phyloP scores from a whole-genome alignment of 2,113 vertebrate species.

The Perca flavescens region DNA sequence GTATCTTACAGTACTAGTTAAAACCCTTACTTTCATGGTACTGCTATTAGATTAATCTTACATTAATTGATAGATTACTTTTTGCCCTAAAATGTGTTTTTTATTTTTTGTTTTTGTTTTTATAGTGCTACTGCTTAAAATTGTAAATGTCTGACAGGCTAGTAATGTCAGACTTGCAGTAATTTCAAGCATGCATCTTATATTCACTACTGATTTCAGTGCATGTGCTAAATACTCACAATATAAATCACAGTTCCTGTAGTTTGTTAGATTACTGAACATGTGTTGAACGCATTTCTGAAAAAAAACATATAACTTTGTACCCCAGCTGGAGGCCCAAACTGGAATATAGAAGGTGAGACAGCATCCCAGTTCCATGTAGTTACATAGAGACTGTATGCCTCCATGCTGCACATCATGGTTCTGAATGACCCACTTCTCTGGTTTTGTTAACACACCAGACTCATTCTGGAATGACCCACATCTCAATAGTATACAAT shows the following conservation, averaged over 20 bases:
- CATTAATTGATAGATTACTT: slow-evolving; percentile 20
- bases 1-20: slow-evolving; percentile 73
- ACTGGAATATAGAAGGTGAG: slow-evolving; percentile 90
- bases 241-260: slow-evolving; percentile 55
- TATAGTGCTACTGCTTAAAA: slow-evolving; percentile 56
- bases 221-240: slow-evolving; percentile 72
- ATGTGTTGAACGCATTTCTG: slow-evolving; percentile 71
- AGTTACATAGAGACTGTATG: slow-evolving; percentile 77
- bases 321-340: slow-evolving; percentile 87
- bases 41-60: slow-evolving; percentile 24
- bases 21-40: slow-evolving; percentile 35
- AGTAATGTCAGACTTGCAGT: slow-evolving; percentile 47
- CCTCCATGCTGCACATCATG: slow-evolving; percentile 82
- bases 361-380: slow-evolving; percentile 78
- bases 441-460: slow-evolving; percentile 70
- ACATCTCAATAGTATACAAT: slow-evolving; percentile 60
- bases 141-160: slow-evolving; percentile 48
- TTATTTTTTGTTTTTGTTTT: slow-evolving; percentile 27
- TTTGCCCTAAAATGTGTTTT: slow-evolving; percentile 39
- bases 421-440: slow-evolving; percentile 77
- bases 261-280: slow-evolving; percentile 56
- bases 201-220: slow-evolving; percentile 64
- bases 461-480: slow-evolving; percentile 79
- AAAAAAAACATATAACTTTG: slow-evolving; percentile 82
- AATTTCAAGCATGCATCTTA: slow-evolving; percentile 70